Conservation (phyloP, 1,140 invertebrate species). For the Drosophila subobscura region DNA sequence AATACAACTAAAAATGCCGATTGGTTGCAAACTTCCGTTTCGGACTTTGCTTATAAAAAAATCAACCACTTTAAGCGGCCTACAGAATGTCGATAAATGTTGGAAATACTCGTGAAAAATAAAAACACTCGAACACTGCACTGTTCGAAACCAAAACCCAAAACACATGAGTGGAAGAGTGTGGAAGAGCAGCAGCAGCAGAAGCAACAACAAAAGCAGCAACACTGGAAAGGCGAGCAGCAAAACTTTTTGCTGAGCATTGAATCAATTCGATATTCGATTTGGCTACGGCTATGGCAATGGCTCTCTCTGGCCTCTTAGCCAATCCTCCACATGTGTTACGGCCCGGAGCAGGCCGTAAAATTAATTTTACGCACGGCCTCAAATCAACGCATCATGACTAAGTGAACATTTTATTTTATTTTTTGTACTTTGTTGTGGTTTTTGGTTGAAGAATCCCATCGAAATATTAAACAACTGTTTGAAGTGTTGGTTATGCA, state of each 20-base stretch:
- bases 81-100: conserved; percentile 37
- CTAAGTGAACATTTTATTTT: conserved; percentile 34
- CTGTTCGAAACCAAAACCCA: conserved; percentile 11
- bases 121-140: conserved; percentile 41
- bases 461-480: conserved; percentile 19
- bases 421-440: conserved; percentile 20
- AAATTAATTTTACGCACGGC: conserved; percentile 61
- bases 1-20: conserved; percentile 18
- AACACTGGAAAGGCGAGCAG: conserved; percentile 27
- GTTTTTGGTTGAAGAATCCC: conserved; percentile 22
- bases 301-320: conserved; percentile 21
- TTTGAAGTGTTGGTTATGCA: conserved; percentile 17
- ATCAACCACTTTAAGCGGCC: not conserved
- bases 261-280: conserved; percentile 15
- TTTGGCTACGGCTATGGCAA: too few species aligned
- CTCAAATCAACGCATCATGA: conserved; percentile 45
- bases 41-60: conserved; percentile 11
- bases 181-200: conserved; percentile 1
- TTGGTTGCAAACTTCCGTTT: conserved; percentile 45
- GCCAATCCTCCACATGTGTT: conserved; percentile 50
- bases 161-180: conserved; percentile 26
- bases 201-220: conserved; percentile 9
- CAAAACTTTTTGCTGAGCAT: conserved; percentile 33
- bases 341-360: conserved; percentile 18
- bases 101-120: conserved; percentile 39